Conservation (phyloP, 2,888 invertebrate genomes). For the Melangyna quadrimaculata region DNA sequence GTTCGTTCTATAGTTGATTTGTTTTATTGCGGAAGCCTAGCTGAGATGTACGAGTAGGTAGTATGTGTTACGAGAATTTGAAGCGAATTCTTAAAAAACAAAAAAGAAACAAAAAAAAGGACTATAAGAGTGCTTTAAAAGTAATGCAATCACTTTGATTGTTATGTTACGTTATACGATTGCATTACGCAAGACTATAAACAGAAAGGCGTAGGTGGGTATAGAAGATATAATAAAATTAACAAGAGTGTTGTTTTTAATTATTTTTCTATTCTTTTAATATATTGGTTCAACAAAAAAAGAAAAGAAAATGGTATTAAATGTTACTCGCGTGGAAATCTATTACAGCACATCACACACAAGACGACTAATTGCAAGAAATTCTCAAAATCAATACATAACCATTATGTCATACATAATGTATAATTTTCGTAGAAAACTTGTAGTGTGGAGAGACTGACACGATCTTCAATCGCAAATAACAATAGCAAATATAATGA, state of each 20-base stretch:
- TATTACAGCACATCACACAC: background rate
- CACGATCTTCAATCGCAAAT: no score
- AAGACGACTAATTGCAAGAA: background rate
- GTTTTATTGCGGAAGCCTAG: constrained; percentile 15
- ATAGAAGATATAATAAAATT: background rate
- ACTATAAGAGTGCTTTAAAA: background rate
- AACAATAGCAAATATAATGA: no score
- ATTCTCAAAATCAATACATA: background rate
- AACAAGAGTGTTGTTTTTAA: constrained; percentile 27
- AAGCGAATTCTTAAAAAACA: constrained; percentile 17
- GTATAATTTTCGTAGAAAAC: no score
- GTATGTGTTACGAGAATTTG: constrained; percentile 55
- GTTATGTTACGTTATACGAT: constrained; percentile 34
- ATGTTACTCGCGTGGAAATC: background rate
- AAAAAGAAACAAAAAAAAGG: background rate
- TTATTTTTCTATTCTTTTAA: constrained; percentile 11
- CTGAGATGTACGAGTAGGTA: no score
- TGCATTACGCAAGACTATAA: constrained; percentile 33
- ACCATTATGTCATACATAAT: no score
- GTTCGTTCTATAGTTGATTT: background rate
- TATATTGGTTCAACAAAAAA: background rate
- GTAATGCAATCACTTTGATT: constrained; percentile 52
- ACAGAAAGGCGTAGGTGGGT: background rate
- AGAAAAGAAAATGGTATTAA: background rate
- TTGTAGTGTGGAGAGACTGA: no score